phyloP scores from a whole-genome alignment of 2,888 invertebrate species.

The Tethea ocularis region DNA sequence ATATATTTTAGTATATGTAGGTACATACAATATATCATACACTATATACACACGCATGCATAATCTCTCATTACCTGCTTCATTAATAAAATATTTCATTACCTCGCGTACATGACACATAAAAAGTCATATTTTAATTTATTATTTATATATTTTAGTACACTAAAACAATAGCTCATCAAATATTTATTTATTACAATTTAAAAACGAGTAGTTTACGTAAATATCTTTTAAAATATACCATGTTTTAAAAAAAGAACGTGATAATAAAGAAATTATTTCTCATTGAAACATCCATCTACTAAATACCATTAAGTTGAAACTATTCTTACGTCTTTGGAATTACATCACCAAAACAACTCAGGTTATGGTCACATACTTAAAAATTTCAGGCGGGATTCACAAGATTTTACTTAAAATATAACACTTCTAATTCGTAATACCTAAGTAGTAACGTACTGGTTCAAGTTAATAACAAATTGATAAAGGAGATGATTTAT shows the following conservation, averaged over 20 bases:
- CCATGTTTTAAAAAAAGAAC: slow-evolving; percentile 26
- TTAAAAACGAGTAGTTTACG: slow-evolving; percentile 43
- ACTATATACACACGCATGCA: slow-evolving; percentile 71
- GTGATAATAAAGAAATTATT: slow-evolving; percentile 25
- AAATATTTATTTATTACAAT: slow-evolving; percentile 40
- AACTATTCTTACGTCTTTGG: slow-evolving; percentile 82
- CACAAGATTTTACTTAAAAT: slow-evolving; percentile 42
- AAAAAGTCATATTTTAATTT: slow-evolving; percentile 26
- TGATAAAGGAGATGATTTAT: neutral
- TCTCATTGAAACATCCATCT: slow-evolving; percentile 37
- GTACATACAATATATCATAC: slow-evolving; percentile 72
- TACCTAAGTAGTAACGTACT: slow-evolving; percentile 40
- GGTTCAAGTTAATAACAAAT: slow-evolving; percentile 26
- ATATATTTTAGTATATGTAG: slow-evolving; percentile 67
- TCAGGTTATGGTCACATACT: slow-evolving; percentile 79
- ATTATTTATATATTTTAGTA: slow-evolving; percentile 22
- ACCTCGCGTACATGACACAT: slow-evolving; percentile 13
- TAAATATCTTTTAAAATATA: slow-evolving; percentile 39
- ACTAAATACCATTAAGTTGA: slow-evolving; percentile 66
- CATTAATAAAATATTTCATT: slow-evolving; percentile 24
- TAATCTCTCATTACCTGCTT: slow-evolving; percentile 41
- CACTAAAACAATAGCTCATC: slow-evolving; percentile 26
- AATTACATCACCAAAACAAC: slow-evolving; percentile 82
- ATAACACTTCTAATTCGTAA: slow-evolving; percentile 25
- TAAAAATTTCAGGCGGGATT: slow-evolving; percentile 78